Percentiles rank a stretch among this genome's conserved stretches.
Conservation (phyloP, 2,797 vertebrate genomes). For the Parauchenoglanis punctatus region DNA sequence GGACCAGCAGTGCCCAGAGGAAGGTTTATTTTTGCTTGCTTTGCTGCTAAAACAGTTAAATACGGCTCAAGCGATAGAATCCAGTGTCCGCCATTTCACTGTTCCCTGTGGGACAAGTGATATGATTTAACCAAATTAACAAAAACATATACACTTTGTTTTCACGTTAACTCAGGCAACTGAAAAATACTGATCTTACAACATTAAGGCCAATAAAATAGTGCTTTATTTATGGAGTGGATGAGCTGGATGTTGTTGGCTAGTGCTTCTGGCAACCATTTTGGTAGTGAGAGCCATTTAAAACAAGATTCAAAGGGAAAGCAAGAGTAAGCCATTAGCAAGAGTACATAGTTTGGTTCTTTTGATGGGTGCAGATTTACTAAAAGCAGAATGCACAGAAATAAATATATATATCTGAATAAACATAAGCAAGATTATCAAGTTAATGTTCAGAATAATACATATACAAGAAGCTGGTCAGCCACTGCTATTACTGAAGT, state of each 20-base stretch:
- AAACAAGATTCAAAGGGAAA: conserved; percentile 29
- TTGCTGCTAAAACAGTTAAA: not conserved
- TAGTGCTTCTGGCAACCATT: conserved; percentile 16
- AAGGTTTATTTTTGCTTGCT: not conserved
- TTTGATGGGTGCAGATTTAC: not conserved
- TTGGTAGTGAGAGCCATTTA: conserved; percentile 12
- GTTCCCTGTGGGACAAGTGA: not conserved
- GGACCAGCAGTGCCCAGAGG: not conserved
- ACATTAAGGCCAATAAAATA: conserved; percentile 41
- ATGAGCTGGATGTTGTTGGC: conserved; percentile 24
- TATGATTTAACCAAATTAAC: conserved; percentile 17
- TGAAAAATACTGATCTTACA: conserved; percentile 8
- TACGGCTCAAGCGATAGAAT: not conserved
- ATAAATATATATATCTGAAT: not conserved
- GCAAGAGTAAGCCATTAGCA: not conserved
- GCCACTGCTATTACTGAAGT: not conserved
- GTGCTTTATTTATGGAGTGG: conserved; percentile 27
- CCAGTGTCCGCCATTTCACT: not conserved
- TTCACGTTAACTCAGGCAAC: not conserved
- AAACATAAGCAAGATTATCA: not conserved
- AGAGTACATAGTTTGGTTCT: not conserved
- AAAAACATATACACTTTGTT: conserved; percentile 8
- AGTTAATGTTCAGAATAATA: not conserved
- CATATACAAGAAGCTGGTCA: not conserved
- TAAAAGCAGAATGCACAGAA: conserved; percentile 1